These are phyloP conservation scores for Myxocyprinus asiaticus DNA, from an alignment of 2,113 vertebrate species.

Conservation along the genomic window DNA sequence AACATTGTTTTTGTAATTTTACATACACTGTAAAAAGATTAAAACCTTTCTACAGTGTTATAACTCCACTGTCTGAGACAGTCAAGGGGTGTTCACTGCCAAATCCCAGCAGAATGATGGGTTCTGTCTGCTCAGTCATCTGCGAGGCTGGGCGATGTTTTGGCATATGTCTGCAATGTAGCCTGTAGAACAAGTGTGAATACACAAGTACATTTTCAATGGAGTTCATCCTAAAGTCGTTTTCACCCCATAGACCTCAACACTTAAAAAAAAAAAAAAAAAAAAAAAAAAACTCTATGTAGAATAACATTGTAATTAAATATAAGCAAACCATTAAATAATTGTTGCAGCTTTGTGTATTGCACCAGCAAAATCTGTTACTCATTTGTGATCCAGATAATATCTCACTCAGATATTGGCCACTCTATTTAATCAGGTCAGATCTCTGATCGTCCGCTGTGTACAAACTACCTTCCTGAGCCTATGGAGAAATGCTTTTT, in stretches of 20 bases:
- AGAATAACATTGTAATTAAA: background rate
- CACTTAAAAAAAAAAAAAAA: background rate
- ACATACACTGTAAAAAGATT: too few species aligned
- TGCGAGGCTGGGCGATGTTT: constrained; percentile 15
- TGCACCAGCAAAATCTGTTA: constrained; percentile 24
- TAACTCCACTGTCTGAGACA: background rate
- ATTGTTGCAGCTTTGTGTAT: background rate
- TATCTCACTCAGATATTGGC: background rate
- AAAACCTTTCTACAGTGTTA: background rate
- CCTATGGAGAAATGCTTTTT: constrained; percentile 23
- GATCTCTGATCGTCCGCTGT: constrained; percentile 21
- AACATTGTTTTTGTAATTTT: background rate
- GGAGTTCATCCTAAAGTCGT: constrained; percentile 19
- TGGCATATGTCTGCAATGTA: constrained; percentile 46
- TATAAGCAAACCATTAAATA: background rate
- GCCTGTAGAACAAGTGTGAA: constrained; percentile 55
- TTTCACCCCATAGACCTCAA: background rate
- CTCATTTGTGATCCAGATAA: constrained; percentile 4
- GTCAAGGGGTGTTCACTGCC: constrained; percentile 10
- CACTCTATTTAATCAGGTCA: constrained; percentile 20
- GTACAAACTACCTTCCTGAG: constrained; percentile 40
- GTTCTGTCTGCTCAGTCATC: constrained; percentile 43
- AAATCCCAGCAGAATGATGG: constrained; percentile 7
- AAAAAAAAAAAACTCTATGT: background rate
- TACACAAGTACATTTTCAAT: constrained; percentile 46